phyloP scores from a whole-genome alignment of 64 coral and sea anemone genomes.

The Hydrozoanthus tunicans region DNA sequence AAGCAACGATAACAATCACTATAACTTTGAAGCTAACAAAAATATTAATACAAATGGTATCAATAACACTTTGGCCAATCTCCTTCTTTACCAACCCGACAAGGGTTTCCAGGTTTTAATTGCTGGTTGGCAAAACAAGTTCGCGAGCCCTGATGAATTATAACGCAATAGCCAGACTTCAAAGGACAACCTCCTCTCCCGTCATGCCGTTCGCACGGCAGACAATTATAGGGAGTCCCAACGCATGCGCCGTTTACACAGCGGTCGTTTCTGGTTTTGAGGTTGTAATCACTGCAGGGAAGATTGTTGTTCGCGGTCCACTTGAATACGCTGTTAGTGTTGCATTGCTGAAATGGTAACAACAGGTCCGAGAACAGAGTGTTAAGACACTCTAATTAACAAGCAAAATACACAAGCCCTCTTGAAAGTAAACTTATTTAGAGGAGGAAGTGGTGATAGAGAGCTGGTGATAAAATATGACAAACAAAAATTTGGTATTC shows the following conservation, averaged over 20 bases:
- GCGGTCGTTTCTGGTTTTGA: constrained; percentile 7
- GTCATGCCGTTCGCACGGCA: constrained; percentile 33
- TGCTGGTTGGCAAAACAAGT: constrained; percentile 32
- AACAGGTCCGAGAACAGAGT: background rate
- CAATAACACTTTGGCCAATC: no score
- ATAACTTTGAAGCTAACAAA: no score
- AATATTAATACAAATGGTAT: no score
- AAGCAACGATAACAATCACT: no score
- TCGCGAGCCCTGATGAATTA: background rate
- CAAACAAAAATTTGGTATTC: no score
- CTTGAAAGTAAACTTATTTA: no score
- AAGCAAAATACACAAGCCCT: no score
- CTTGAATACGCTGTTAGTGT: constrained; percentile 23
- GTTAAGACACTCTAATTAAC: no score
- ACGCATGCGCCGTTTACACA: constrained; percentile 47
- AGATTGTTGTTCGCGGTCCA: constrained; percentile 35
- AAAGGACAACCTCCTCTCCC: constrained; percentile 23
- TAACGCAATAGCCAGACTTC: constrained; percentile 40
- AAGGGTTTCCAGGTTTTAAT: constrained; percentile 34
- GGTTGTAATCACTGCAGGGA: constrained; percentile 21
- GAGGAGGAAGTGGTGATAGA: no score
- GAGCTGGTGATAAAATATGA: no score
- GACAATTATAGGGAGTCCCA: constrained; percentile 26
- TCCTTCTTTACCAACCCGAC: constrained; percentile 9
- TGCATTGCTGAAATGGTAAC: constrained; percentile 13